phyloP scores from a whole-genome alignment of 2,797 vertebrate species.

The Oceanodroma leucorhoa region DNA sequence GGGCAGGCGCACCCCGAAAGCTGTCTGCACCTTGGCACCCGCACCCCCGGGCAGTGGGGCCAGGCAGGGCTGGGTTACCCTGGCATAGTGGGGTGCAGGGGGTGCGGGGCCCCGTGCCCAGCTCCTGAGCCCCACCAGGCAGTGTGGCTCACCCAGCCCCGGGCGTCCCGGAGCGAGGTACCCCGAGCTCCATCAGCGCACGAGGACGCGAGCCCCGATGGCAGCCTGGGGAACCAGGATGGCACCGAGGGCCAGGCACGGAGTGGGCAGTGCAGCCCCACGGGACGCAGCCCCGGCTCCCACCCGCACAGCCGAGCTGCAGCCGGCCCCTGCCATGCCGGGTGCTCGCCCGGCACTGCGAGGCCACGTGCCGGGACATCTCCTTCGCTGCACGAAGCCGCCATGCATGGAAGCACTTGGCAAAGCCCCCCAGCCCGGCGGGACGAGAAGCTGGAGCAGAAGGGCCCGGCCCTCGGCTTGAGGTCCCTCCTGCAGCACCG shows the following conservation, averaged over 20 bases:
- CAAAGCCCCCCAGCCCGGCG: accelerated
- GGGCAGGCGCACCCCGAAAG: not conserved
- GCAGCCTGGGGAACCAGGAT: not conserved
- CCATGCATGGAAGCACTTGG: accelerated
- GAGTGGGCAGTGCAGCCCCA: not conserved
- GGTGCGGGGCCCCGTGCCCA: accelerated
- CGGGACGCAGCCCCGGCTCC: not conserved
- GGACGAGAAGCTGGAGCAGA: not conserved
- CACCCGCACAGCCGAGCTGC: accelerated
- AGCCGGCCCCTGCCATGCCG: accelerated
- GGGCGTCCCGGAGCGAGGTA: accelerated
- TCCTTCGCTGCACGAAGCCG: not conserved
- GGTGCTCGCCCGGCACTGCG: accelerated
- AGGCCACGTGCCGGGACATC: accelerated
- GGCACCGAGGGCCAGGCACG: not conserved
- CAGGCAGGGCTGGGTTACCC: not conserved
- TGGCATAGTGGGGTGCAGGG: accelerated
- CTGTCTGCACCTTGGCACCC: not conserved
- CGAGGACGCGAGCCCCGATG: accelerated
- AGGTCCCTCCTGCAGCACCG: accelerated
- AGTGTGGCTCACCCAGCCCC: accelerated
- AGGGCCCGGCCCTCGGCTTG: accelerated
- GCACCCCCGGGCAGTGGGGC: accelerated
- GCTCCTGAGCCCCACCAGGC: not conserved
- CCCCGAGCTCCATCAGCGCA: not conserved